Conservation (phyloP, 37 sponge, comb jelly and placozoan genomes). For the Ephydatia muelleri region DNA sequence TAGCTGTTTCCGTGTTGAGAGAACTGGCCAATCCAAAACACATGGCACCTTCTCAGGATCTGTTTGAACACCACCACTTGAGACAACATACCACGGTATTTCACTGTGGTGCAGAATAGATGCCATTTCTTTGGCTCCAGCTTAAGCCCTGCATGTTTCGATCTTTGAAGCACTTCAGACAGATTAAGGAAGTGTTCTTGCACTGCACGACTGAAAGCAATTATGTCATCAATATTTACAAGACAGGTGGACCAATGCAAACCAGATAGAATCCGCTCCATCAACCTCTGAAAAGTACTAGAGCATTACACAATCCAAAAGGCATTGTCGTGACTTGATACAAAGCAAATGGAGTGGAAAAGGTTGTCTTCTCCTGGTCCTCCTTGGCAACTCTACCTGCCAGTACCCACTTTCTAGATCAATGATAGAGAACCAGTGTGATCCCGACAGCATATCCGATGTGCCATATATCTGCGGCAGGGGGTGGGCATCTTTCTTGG, state of each 20-base stretch:
- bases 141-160: constrained; percentile 12
- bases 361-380: neutral
- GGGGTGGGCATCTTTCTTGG: constrained; percentile 27
- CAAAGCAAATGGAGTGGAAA: neutral
- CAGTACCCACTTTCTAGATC: constrained; percentile 24
- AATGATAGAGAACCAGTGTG: constrained; percentile 19
- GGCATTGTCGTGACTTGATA: neutral
- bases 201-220: neutral
- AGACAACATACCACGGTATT: constrained; percentile 31
- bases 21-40: constrained; percentile 17
- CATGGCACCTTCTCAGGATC: constrained; percentile 20
- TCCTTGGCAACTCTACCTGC: constrained; percentile 30
- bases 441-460: constrained; percentile 13
- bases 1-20: neutral
- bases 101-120: neutral
- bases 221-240: constrained; percentile 22
- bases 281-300: constrained; percentile 24
- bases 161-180: constrained; percentile 1
- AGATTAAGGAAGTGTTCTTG: constrained; percentile 10
- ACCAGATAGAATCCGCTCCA: constrained; percentile 30
- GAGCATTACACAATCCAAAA: constrained; percentile 5
- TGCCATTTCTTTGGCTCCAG: constrained; percentile 27
- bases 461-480: constrained; percentile 37
- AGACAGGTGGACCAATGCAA: constrained; percentile 31
- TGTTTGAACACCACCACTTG: constrained; percentile 18